Evolutionary conservation across 2,797 vertebrate genomes (phyloP), one percentile per base, ranked within the genome.

Genomic region (Acanthurus tractus): DNA sequence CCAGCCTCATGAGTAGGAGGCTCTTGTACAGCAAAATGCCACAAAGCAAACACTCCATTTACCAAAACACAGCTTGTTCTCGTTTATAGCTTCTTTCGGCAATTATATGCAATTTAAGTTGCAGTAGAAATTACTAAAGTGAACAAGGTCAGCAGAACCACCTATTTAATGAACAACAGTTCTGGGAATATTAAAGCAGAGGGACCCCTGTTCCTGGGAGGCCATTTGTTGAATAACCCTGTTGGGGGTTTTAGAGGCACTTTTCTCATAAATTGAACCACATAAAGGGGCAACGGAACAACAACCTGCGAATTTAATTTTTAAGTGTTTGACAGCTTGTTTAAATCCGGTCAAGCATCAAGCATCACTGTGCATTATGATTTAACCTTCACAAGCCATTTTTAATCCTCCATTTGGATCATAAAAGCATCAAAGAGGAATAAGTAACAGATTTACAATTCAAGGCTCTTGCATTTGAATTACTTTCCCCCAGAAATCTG

Each of bases 61-160:
- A 86, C 52, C 68, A 77, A 86, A 83, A 83, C 0, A 12, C 42
- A 52, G 77, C 63, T 79, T 79, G 76, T 67, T 50, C 57, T 69
- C 1, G 4, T 77, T 59, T 69, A 59, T 45, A 75, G 40, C 75
- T 69, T 83, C 84, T 40, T 83, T 29, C 56, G 23, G 59, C 78
- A 87, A 90, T 93, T 88, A 84, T n/a, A 69, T 61, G 80, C 74
- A 82, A 77, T 88, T 86, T 82, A 77, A 78, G 53, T 69, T 6
- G 34, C 22, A 83, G 76, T 62, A 70, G 63, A 89, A 81, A 82
- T 87, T 59, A 83, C 44, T 2, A 38, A 66, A 44, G 40, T 7
- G 52, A 29, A 61, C 2, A 45, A 67, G 78, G 80, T 87, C 72
- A 87, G 45, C 63, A 70, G 45, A 83, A 53, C 20, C 54, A 59